Evolutionary conservation across 1,140 invertebrate species (phyloP), one percentile per base, ranked within the genome.

Genomic region (Drosophila bocqueti): DNA sequence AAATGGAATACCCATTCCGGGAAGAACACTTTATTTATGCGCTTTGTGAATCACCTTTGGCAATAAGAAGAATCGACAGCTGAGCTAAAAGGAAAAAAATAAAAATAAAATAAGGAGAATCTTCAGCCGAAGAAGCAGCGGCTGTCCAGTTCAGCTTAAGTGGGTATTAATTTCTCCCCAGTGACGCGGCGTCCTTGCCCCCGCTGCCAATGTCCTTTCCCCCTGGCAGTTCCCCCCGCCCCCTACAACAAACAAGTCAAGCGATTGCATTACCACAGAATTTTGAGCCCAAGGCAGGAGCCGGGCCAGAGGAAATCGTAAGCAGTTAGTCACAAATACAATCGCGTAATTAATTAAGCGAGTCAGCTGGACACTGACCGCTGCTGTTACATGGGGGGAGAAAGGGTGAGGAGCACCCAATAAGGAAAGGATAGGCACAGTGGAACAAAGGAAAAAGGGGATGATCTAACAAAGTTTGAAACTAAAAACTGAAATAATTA

Each of bases 261-360:
- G 68, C 81, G 81, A 84, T 81, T 81, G 81, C 83, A 87, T 74
- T 84, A 69, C 80, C 75, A 78, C 81, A 90, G 71, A 61, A 84
- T 66, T 83, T 82, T 75, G 65, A 42, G 71, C 50, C 46, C 72
- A 66, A 38, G 42, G 36, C 43, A 45, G 9, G 11, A 47, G 4
- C 11, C 5, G 29, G 15, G n/a, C 26, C 6, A 29, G 40, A 16
- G 40, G 26, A 21, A 45, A 57, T 26, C 49, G 71, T 75, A 68
- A 64, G 73, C 83, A 83, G 83, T 86, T 86, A 87, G 80, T 87
- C 83, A 87, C 84, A 83, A 87, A 86, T 86, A 87, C 83, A 89
- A 90, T 89, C 85, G 85, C 79, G 86, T 90, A 90, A 91, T 90
- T 90, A 90, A 90, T 90, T 90, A 87, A 86, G 83, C 85, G 50